Evolutionary conservation across 1,140 invertebrate species (phyloP), one percentile per base, ranked within the genome.

Genomic region (Heliothis subflexa): DNA sequence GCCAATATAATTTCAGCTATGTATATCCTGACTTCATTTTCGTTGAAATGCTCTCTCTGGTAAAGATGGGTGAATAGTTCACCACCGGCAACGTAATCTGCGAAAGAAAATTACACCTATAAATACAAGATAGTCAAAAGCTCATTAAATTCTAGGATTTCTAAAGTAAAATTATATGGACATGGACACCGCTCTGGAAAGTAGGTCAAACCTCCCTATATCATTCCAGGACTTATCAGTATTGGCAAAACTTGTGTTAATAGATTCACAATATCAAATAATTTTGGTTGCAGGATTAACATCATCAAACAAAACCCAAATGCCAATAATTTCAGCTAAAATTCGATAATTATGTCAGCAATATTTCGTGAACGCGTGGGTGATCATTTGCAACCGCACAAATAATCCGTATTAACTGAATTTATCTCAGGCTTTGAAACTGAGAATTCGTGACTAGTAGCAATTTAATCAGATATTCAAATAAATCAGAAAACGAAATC

Each of bases 71-170:
- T 98, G 92, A 99, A 99, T 50, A 99, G 94, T 92, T 99, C 98
- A 1, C 98, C 98, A 62, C 98, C 98, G 87, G 97, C 97, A 18
- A 99, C 98, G 94, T 98, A 99, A 96, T 99, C 98, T 99, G 95
- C 21, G 94, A 95, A 84, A 80, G 82, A 87, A 61, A 14, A 68
- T 21, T 45, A 13, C 0, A 14, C 50, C 33, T 54, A 78, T 73
- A 9, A 33, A 40, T 11, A 16, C 33, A 5, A 13, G 5, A 14
- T 13, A 16, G 55, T 59, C 3, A 59, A 21, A 57, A 12, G 18
- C 0, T 21, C 0, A 0, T 12, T 2, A 12, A 21, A 21, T 11
- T 57, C 2, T 11, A 12, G 0, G 11, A 25, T 57, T 25, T 25
- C 21, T 25, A 25, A 25, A 25, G 21, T n/a, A n/a, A n/a, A n/a